Base-by-base conservation (phyloP, 2,113 vertebrate species). In the Pao palembangensis region DNA sequence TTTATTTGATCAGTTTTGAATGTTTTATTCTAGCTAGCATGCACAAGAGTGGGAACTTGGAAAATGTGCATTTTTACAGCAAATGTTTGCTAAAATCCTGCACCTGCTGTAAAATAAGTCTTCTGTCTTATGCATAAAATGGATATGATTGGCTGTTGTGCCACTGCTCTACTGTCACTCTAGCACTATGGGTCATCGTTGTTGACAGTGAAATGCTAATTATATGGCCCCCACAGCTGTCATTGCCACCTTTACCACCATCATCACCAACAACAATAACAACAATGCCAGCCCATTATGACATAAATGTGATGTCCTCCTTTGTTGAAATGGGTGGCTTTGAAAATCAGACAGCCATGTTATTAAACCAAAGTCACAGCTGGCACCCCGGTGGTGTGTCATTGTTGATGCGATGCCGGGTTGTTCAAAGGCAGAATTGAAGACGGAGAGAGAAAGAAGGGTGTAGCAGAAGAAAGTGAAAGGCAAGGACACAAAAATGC, bases 341-440 rank as follows among this genome's bases (percentile, higher is more conserved):
- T 72, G 65, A 79, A 71, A 79, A 73, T 59, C 65, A 69, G 76
- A 77, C 76, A 83, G 77, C 34, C 78, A 47, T 85, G 71, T 61
- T 84, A 85, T 84, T 78, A 83, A 85, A 84, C 71, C 65, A 47
- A 78, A 87, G 75, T 75, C 77, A 65, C 54, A 64, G 68, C 67
- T 72, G 61, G 66, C 68, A 82, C 76, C 69, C 50, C 50, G 63
- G 55, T 69, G 73, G 28, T 48, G 51, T 74, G 83, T 78, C 74
- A 63, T 64, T 73, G 76, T 76, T 79, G 34, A 38, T 38, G 67
- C 51, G 65, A 77, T 61, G 70, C 55, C 17, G 28, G 34, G 18
- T 60, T 61, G 58, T 74, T 80, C 75, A 69, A 69, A 79, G 68
- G 55, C 74, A 58, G 51, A 0, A 15, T 51, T 58, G 42, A 54